These are phyloP conservation scores for Polyommatus iphigenia DNA, from an alignment of 2,888 invertebrate species.

Conservation along the genomic window DNA sequence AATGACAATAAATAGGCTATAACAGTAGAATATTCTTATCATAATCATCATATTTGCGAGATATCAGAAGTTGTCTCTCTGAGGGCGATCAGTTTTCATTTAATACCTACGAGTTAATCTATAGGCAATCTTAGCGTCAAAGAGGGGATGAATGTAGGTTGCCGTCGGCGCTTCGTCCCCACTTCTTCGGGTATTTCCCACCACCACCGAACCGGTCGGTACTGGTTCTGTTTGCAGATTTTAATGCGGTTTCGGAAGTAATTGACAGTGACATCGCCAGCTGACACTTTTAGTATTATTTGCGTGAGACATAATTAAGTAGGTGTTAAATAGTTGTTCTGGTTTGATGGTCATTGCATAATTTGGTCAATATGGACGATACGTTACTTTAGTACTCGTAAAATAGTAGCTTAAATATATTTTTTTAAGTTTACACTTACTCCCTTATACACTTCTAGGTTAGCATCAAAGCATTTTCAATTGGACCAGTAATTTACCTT, in stretches of 20 bases:
- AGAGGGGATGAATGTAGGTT: conserved; percentile 74
- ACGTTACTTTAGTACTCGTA: not conserved
- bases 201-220: conserved; percentile 50
- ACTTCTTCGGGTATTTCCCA: conserved; percentile 51
- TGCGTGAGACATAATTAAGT: conserved; percentile 23
- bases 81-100: not conserved
- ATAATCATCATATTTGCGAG: not conserved
- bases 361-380: not conserved
- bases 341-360: not conserved
- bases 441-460: no score
- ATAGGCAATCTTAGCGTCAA: conserved; percentile 46
- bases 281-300: conserved; percentile 26
- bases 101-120: conserved; percentile 50
- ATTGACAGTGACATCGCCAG: conserved; percentile 14
- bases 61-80: not conserved
- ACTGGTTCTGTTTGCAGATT: conserved; percentile 41
- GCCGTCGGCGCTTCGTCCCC: conserved; percentile 48
- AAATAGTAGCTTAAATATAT: no score
- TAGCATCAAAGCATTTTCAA: no score
- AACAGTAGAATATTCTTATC: no score
- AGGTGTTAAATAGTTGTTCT: conserved; percentile 10
- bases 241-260: conserved; percentile 28
- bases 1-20: not conserved
- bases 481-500: no score
- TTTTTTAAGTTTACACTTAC: no score